phyloP scores from a whole-genome alignment of 2,797 vertebrate species.

The Leucoraja ocellata region DNA sequence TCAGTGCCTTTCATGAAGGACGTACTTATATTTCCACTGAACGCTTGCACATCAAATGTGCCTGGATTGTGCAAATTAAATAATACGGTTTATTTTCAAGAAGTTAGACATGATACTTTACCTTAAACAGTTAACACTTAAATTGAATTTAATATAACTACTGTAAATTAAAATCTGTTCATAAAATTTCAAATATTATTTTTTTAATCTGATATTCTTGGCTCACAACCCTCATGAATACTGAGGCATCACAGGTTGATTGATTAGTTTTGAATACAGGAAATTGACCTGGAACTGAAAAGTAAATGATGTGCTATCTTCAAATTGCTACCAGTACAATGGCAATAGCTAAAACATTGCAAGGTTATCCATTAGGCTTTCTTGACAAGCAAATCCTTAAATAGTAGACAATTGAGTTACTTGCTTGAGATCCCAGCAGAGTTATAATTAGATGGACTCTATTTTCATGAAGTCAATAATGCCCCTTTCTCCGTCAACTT shows the following conservation, averaged over 20 bases:
- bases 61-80: neutral
- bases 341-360: neutral
- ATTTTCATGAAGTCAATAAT: conserved; percentile 32
- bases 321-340: conserved; percentile 4
- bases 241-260: neutral
- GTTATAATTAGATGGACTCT: neutral
- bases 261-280: conserved; percentile 16
- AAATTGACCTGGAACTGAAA: conserved; percentile 23
- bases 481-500: neutral
- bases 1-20: neutral
- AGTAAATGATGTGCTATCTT: conserved; percentile 17
- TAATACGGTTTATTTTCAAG: neutral
- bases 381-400: neutral
- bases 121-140: neutral
- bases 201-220: neutral
- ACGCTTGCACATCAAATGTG: neutral
- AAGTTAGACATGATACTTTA: neutral
- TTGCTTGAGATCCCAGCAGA: conserved; percentile 4
- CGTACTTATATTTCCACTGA: no score
- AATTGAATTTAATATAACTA: neutral
- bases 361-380: conserved; percentile 13
- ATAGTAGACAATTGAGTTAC: conserved; percentile 11
- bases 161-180: neutral
- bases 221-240: neutral
- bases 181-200: neutral